phyloP scores from a whole-genome alignment of 2,113 vertebrate species.

The Cettia cetti region DNA sequence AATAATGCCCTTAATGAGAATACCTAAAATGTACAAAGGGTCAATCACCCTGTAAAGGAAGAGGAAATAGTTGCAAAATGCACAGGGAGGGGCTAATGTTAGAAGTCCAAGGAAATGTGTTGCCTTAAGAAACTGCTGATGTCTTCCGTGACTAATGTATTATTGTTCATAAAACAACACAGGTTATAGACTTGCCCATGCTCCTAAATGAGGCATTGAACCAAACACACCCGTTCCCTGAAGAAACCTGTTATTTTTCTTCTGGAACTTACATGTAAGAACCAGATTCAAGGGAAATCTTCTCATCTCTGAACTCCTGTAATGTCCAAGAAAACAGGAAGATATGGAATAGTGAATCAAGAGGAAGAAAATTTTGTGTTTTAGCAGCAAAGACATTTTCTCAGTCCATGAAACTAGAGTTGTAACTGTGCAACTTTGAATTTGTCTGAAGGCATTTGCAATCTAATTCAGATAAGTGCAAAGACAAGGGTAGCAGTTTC shows the following conservation, averaged over 20 bases:
- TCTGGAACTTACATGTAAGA: background rate
- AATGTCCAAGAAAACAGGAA: background rate
- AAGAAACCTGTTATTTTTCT: background rate
- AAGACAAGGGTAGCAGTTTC: background rate
- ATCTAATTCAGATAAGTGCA: background rate
- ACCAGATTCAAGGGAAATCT: background rate
- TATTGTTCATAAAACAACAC: background rate
- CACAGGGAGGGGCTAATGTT: background rate
- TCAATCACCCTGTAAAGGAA: slow-evolving; percentile 27
- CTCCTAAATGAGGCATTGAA: background rate
- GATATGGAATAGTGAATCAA: background rate
- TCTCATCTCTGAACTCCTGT: background rate
- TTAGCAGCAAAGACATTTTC: background rate
- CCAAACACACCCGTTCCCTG: background rate
- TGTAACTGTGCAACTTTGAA: background rate
- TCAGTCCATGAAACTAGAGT: background rate
- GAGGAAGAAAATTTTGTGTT: background rate
- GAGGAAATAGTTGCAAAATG: slow-evolving; percentile 40
- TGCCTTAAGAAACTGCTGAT: slow-evolving; percentile 1
- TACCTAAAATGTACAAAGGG: slow-evolving; percentile 42
- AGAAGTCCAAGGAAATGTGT: background rate
- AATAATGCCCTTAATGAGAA: slow-evolving; percentile 33
- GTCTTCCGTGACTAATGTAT: slow-evolving; percentile 10
- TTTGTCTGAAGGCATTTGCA: background rate
- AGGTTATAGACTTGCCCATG: background rate